A percentile compares a stretch with the other conserved stretches of the same genome.
phyloP scores from a whole-genome alignment of 2,797 vertebrate genomes.

The Microctenopoma stevenorrisi region DNA sequence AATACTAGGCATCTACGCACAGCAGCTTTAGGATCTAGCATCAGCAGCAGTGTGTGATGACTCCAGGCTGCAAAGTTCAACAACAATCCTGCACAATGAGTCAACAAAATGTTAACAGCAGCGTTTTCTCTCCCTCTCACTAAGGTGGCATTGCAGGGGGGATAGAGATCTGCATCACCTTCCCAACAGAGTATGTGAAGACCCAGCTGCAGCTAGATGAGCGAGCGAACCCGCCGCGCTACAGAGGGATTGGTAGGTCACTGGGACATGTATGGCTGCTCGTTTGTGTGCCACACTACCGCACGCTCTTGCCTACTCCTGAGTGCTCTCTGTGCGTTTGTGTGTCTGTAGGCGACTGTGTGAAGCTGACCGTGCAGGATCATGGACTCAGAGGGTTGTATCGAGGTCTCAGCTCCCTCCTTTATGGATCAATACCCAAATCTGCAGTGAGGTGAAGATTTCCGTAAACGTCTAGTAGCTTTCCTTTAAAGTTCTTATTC shows the following conservation, averaged over 20 bases:
- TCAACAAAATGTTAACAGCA: constrained; percentile 24
- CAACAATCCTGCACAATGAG: constrained; percentile 31
- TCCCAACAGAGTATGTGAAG: constrained; percentile 87
- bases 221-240: constrained; percentile 81
- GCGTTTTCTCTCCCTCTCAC: not conserved
- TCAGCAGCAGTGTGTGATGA: not conserved
- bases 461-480: not conserved
- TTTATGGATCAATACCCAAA: constrained; percentile 88
- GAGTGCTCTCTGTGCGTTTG: constrained; percentile 17
- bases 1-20: not conserved
- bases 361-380: constrained; percentile 85
- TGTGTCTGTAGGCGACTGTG: constrained; percentile 80
- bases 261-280: constrained; percentile 24
- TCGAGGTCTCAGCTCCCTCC: constrained; percentile 85
- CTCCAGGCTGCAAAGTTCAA: constrained; percentile 23
- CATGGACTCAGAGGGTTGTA: constrained; percentile 86
- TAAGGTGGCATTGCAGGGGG: constrained; percentile 85
- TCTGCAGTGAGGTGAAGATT: constrained; percentile 84
- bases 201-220: constrained; percentile 87
- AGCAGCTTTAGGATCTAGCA: not conserved
- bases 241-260: constrained; percentile 83
- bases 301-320: constrained; percentile 21
- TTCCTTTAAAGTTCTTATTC: not conserved
- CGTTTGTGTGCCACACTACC: not conserved
- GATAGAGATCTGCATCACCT: constrained; percentile 86